A percentile compares a stretch with the other conserved stretches of the same genome.
Evolutionary conservation across 2,113 vertebrate genomes (phyloP).

Genomic region (Ellobius talpinus): DNA sequence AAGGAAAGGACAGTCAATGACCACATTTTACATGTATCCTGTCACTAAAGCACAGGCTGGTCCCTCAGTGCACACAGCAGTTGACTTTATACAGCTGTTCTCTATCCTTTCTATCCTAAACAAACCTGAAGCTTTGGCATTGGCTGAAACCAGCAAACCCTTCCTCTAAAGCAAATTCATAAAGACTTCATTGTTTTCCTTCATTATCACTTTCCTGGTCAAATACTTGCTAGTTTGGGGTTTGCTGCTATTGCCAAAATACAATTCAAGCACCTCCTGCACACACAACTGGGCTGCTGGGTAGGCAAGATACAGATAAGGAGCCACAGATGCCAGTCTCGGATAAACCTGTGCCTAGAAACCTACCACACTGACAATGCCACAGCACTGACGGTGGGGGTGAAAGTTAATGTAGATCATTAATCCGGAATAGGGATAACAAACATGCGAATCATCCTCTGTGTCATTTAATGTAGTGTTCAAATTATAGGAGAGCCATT

Average conservation of each 20-base stretch:
- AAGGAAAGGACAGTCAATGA: not conserved
- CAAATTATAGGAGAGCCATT: not conserved
- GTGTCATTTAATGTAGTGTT: not conserved
- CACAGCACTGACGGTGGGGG: not conserved
- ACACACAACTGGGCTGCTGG: not conserved
- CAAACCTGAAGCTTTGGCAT: not conserved
- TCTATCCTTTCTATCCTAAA: not conserved
- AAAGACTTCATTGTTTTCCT: not conserved
- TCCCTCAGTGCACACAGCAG: not conserved
- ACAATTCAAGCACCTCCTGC: not conserved
- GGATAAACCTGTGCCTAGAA: not conserved
- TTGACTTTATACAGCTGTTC: not conserved
- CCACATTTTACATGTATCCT: not conserved
- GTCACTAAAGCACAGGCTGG: not conserved
- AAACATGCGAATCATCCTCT: not conserved
- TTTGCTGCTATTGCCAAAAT: conserved; percentile 29
- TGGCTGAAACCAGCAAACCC: not conserved
- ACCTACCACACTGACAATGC: not conserved
- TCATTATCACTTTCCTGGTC: not conserved
- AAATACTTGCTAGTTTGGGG: not conserved
- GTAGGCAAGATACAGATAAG: not conserved
- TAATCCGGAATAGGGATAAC: not conserved
- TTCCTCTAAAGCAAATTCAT: conserved; percentile 27
- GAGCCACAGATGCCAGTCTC: not conserved
- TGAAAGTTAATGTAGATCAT: not conserved